Percentiles rank a stretch among this genome's conserved stretches.
phyloP scores from a whole-genome alignment of 2,888 invertebrate species.

The Kuschelorhynchus macadamiae region DNA sequence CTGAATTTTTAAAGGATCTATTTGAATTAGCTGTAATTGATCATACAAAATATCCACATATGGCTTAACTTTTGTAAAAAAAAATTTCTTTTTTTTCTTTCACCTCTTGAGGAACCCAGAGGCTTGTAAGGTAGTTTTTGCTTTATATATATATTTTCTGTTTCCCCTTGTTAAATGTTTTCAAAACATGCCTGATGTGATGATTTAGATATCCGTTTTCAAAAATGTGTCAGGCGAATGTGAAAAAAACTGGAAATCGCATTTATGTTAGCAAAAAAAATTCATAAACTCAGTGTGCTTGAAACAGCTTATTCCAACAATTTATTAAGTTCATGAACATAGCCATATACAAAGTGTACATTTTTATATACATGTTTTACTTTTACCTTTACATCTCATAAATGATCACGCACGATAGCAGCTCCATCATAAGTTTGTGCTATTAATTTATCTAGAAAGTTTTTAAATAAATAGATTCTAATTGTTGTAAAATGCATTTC shows the following conservation, averaged over 20 bases:
- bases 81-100: conserved; percentile 7
- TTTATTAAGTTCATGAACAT: conserved; percentile 43
- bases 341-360: conserved; percentile 47
- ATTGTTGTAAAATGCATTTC: too few species aligned
- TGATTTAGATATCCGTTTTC: not conserved
- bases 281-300: conserved; percentile 25
- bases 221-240: conserved; percentile 17
- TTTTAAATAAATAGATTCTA: too few species aligned
- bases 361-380: conserved; percentile 32
- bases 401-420: conserved; percentile 37
- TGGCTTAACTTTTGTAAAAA: conserved; percentile 14
- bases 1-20: conserved; percentile 7
- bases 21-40: conserved; percentile 15
- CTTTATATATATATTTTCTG: conserved; percentile 9
- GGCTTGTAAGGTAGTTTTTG: conserved; percentile 16
- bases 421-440: conserved; percentile 33
- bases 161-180: not conserved
- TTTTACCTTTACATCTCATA: conserved; percentile 35
- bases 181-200: conserved; percentile 19
- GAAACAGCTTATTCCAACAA: conserved; percentile 41
- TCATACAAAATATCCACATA: conserved; percentile 22
- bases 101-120: conserved; percentile 18
- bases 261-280: conserved; percentile 44
- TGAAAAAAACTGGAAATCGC: conserved; percentile 37
- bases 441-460: too few species aligned